phyloP scores from a whole-genome alignment of 2,113 vertebrate species.

The Coreoperca whiteheadi region DNA sequence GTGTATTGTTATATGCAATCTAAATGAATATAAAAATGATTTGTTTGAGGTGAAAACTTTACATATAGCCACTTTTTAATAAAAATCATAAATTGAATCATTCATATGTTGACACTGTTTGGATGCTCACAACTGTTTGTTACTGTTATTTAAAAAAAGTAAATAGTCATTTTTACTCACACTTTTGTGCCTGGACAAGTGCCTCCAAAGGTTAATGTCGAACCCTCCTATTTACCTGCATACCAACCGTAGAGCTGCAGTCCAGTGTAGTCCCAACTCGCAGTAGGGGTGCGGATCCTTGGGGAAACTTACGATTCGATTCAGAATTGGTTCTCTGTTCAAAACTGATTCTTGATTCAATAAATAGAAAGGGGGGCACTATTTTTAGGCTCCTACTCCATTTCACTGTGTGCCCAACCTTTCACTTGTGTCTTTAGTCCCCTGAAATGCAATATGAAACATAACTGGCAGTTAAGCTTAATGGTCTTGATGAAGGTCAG shows the following conservation, averaged over 20 bases:
- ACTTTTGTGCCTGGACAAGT: too few species aligned
- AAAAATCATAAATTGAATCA: too few species aligned
- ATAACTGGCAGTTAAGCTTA: neutral
- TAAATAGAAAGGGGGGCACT: neutral
- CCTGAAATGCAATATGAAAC: neutral
- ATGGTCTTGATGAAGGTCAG: neutral
- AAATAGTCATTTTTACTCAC: too few species aligned
- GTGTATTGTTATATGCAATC: too few species aligned
- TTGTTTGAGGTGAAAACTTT: too few species aligned
- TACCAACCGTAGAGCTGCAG: neutral
- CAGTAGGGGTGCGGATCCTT: neutral
- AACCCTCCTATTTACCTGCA: neutral
- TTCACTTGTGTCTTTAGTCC: neutral
- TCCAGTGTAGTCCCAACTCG: neutral
- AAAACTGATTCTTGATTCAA: neutral
- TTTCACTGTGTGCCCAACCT: neutral
- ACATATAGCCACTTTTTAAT: too few species aligned
- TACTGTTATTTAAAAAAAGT: too few species aligned
- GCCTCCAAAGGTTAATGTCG: too few species aligned
- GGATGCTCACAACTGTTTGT: too few species aligned
- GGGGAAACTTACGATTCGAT: neutral
- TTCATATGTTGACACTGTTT: too few species aligned
- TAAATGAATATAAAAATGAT: too few species aligned
- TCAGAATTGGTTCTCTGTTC: neutral
- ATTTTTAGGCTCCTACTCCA: neutral